These are phyloP conservation scores for Halictus ligatus DNA, from an alignment of 2,888 invertebrate species.

Conservation along the genomic window DNA sequence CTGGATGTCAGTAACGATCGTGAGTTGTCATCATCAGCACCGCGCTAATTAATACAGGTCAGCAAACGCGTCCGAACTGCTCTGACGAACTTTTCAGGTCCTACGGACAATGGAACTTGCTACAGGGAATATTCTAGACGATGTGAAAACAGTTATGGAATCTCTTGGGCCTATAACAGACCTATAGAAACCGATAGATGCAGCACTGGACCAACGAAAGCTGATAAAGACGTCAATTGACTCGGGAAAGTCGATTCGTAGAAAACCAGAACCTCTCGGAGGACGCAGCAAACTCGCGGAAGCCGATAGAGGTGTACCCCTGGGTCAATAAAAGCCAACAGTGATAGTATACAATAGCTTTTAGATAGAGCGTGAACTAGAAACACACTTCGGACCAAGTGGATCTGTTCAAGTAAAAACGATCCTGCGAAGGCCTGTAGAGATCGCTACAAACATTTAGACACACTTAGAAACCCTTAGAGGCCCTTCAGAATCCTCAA, in stretches of 20 bases:
- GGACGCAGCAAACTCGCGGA: not conserved
- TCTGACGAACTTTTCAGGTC: not conserved
- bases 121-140: not conserved
- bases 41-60: not conserved
- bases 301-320: not conserved
- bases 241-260: not conserved
- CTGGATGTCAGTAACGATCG: too few species aligned
- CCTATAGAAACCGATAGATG: not conserved
- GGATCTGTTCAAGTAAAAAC: not conserved
- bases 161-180: not conserved
- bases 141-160: not conserved
- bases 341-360: not conserved
- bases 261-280: not conserved
- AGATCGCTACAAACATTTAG: too few species aligned
- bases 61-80: not conserved
- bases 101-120: not conserved
- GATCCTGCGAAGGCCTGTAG: too few species aligned
- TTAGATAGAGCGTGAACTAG: not conserved
- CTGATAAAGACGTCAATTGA: slow-evolving; percentile 7
- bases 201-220: not conserved
- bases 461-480: too few species aligned
- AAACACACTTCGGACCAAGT: not conserved
- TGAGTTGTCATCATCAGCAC: not conserved
- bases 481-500: too few species aligned
- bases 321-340: not conserved